Percentiles rank a stretch among this genome's conserved stretches.
Evolutionary conservation across 1,140 invertebrate species (phyloP).

Genomic region (Homarus americanus): DNA sequence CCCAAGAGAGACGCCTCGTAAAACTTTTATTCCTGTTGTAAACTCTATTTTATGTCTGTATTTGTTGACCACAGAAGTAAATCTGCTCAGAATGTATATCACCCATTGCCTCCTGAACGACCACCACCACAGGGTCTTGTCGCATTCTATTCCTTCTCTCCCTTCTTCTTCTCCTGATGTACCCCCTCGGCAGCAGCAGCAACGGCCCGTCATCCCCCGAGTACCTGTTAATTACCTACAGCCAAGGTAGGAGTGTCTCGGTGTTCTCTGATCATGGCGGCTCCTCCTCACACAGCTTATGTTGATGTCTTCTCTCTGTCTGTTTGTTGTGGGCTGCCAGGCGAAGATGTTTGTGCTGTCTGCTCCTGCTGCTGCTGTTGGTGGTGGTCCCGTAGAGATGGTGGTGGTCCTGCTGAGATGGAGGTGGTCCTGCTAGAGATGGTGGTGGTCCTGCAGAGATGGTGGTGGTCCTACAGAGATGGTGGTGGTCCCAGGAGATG

Average conservation of each 20-base stretch:
- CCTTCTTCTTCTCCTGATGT: too few species aligned
- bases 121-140: neutral
- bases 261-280: neutral
- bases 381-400: neutral
- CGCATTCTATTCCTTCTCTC: neutral
- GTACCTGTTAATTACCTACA: neutral
- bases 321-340: neutral
- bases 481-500: neutral
- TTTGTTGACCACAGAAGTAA: slow-evolving; percentile 32
- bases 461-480: neutral
- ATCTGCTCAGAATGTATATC: neutral
- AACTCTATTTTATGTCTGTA: slow-evolving; percentile 29
- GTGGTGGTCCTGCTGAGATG: neutral
- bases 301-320: neutral
- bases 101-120: too few species aligned
- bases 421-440: neutral
- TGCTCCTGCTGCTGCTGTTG: neutral
- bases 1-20: slow-evolving; percentile 5
- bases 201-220: neutral
- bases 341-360: neutral
- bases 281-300: neutral
- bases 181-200: too few species aligned
- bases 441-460: neutral
- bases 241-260: neutral
- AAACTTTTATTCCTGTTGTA: slow-evolving; percentile 32